Evolutionary conservation across 2,113 vertebrate species (phyloP).

Genomic region (Thalassoma bifasciatum): DNA sequence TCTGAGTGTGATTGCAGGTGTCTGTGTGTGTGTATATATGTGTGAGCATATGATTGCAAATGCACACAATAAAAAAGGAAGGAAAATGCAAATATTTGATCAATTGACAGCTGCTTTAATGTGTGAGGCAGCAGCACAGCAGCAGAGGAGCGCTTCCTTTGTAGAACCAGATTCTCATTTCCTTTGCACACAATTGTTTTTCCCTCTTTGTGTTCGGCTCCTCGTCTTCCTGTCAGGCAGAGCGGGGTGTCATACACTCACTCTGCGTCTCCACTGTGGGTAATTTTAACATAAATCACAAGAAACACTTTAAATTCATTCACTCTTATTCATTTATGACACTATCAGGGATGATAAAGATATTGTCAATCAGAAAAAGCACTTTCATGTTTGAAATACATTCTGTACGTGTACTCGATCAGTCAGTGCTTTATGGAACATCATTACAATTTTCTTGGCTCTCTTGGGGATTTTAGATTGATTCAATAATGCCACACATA

Average conservation of each 20-base stretch:
- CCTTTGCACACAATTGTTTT: conserved; percentile 58
- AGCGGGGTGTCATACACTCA: neutral
- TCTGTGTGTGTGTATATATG: conserved; percentile 7
- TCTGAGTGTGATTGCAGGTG: conserved; percentile 14
- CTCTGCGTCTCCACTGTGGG: conserved; percentile 2
- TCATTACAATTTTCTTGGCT: neutral
- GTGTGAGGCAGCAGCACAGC: conserved; percentile 44
- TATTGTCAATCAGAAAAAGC: neutral
- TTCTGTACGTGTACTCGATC: neutral
- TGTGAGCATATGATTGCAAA: conserved; percentile 8
- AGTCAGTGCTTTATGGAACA: neutral
- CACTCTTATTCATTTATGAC: neutral
- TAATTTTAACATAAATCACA: conserved; percentile 20
- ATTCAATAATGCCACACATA: neutral
- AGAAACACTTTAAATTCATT: neutral
- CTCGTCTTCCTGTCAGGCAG: conserved; percentile 13
- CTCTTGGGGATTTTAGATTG: neutral
- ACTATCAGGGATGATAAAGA: neutral
- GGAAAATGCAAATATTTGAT: conserved; percentile 75
- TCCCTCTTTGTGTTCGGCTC: conserved; percentile 11
- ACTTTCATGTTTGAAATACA: neutral
- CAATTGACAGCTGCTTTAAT: conserved; percentile 74
- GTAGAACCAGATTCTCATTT: conserved; percentile 62
- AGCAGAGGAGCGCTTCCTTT: conserved; percentile 58
- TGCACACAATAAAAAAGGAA: conserved; percentile 41